Conservation (phyloP, 2,888 invertebrate species). For the Parelbella ahira region DNA sequence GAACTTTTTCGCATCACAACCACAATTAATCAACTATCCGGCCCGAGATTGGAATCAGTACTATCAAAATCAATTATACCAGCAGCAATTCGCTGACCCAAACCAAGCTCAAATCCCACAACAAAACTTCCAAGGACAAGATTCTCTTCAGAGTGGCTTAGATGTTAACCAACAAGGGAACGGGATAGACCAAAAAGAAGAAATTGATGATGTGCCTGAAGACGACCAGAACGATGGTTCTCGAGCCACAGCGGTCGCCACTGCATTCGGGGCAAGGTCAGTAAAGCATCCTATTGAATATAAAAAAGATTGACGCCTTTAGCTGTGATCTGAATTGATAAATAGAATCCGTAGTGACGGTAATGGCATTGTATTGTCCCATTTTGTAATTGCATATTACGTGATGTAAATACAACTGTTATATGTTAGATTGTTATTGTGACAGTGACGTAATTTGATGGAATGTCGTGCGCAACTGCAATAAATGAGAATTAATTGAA, state of each 20-base stretch:
- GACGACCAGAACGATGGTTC: slow-evolving; percentile 35
- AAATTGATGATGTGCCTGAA: slow-evolving; percentile 38
- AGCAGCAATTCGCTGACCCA: slow-evolving; percentile 23
- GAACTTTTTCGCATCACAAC: slow-evolving; percentile 20
- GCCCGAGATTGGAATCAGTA: slow-evolving; percentile 19
- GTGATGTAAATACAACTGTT: slow-evolving; percentile 26
- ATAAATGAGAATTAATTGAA: too few species aligned
- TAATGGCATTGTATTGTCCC: slow-evolving; percentile 23
- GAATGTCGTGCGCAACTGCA: too few species aligned
- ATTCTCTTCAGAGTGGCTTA: slow-evolving; percentile 55
- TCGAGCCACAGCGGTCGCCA: slow-evolving; percentile 63
- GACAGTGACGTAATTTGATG: too few species aligned
- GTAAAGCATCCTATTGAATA: slow-evolving; percentile 38
- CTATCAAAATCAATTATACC: slow-evolving; percentile 13
- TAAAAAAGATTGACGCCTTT: slow-evolving; percentile 33
- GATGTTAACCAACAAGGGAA: slow-evolving; percentile 64
- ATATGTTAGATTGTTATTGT: slow-evolving; percentile 15
- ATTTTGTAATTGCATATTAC: slow-evolving; percentile 11
- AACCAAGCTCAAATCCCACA: slow-evolving; percentile 29
- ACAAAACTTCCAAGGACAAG: slow-evolving; percentile 32
- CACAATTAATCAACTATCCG: slow-evolving; percentile 21
- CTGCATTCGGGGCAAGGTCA: slow-evolving; percentile 70
- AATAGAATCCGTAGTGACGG: slow-evolving; percentile 27
- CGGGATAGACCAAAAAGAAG: slow-evolving; percentile 51
- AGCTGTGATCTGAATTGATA: slow-evolving; percentile 34